A percentile compares a stretch with the other conserved stretches of the same genome.
phyloP scores from a whole-genome alignment of 2,797 vertebrate genomes.

The Pipistrellus pygmaeus region DNA sequence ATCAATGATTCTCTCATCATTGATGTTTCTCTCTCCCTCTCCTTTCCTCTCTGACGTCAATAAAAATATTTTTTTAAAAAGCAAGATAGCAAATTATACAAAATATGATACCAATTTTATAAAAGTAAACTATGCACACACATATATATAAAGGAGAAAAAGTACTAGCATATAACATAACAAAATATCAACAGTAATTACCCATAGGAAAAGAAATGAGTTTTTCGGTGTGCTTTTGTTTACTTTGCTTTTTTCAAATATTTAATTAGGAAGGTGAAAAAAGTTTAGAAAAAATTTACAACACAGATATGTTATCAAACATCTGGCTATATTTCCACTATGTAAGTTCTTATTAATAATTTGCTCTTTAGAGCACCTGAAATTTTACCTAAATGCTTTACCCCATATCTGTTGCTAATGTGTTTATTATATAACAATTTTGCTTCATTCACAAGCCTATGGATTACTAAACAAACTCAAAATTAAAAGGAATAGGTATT shows the following conservation, averaged over 20 bases:
- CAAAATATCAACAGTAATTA: conserved; percentile 9
- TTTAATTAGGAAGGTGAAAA: conserved; percentile 6
- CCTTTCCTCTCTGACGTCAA: too few species aligned
- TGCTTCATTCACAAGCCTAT: background rate
- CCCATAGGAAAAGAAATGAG: background rate
- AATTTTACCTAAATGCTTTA: conserved; percentile 16
- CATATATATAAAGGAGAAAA: background rate
- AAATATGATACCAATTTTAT: background rate
- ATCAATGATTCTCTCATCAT: too few species aligned
- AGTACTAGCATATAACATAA: background rate
- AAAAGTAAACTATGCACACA: conserved; percentile 30
- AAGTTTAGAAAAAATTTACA: conserved; percentile 44
- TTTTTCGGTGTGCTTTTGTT: background rate
- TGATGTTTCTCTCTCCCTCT: too few species aligned
- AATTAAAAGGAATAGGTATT: conserved; percentile 8
- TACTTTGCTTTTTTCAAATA: conserved; percentile 38
- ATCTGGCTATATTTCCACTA: background rate
- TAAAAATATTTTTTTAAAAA: too few species aligned
- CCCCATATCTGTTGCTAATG: background rate
- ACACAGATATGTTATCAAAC: conserved; percentile 1
- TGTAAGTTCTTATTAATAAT: background rate
- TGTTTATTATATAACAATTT: background rate
- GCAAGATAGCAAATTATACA: background rate
- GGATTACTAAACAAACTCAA: conserved; percentile 29
- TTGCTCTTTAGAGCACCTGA: background rate